phyloP scores from a whole-genome alignment of 2,888 invertebrate genomes.

The Eumacrocentrus americanus region DNA sequence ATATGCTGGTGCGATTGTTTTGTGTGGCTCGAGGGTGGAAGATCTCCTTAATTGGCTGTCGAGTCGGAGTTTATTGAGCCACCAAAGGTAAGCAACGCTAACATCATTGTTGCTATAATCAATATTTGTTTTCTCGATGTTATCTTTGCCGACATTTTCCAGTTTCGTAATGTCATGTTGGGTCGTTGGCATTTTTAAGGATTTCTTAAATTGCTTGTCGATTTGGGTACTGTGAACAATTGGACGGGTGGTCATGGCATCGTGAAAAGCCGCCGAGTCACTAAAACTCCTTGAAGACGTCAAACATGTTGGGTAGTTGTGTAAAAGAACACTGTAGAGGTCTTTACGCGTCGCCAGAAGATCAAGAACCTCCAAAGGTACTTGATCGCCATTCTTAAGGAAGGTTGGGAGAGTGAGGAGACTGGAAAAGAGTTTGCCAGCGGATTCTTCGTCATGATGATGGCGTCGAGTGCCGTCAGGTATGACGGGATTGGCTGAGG shows the following conservation, averaged over 20 bases:
- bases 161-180: not conserved
- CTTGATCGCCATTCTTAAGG: slow-evolving; percentile 77
- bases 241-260: slow-evolving; percentile 49
- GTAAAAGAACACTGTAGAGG: slow-evolving; percentile 74
- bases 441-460: slow-evolving; percentile 51
- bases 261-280: slow-evolving; percentile 67
- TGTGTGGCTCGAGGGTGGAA: slow-evolving; percentile 56
- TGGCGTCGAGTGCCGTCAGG: slow-evolving; percentile 46
- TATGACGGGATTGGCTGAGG: slow-evolving; percentile 60
- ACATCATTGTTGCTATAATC: slow-evolving; percentile 58
- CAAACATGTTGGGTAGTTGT: slow-evolving; percentile 77
- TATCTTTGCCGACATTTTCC: slow-evolving; percentile 1
- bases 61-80: slow-evolving; percentile 65
- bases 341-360: slow-evolving; percentile 73
- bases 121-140: slow-evolving; percentile 30
- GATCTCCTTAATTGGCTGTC: slow-evolving; percentile 56
- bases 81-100: slow-evolving; percentile 62
- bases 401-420: slow-evolving; percentile 85
- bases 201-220: not conserved
- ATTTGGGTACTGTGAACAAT: not conserved
- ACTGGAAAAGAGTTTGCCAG: slow-evolving; percentile 74
- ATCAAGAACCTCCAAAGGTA: slow-evolving; percentile 78
- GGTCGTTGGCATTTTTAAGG: slow-evolving; percentile 42
- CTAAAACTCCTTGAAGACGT: slow-evolving; percentile 77
- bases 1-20: slow-evolving; percentile 69